Evolutionary conservation across 1,140 invertebrate species (phyloP).

Genomic region (Phenacoccus solenopsis): DNA sequence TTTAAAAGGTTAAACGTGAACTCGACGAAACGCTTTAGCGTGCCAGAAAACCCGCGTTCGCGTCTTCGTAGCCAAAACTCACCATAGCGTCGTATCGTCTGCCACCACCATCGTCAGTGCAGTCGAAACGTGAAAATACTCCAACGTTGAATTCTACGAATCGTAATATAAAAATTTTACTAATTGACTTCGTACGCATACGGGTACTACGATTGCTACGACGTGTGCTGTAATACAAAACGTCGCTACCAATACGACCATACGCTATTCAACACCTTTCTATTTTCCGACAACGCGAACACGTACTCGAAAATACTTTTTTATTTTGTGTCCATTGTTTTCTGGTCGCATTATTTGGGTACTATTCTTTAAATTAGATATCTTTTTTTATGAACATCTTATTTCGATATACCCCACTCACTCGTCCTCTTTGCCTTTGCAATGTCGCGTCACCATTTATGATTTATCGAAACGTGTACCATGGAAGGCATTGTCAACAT

Average conservation of each 20-base stretch:
- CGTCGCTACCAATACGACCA: neutral
- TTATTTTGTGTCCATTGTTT: neutral
- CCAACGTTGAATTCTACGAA: too few relatives aligned
- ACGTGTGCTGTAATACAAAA: neutral
- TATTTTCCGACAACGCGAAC: neutral
- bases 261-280: neutral
- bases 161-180: neutral
- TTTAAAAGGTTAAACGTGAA: neutral
- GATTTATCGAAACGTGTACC: too few relatives aligned
- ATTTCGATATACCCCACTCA: too few relatives aligned
- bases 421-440: too few relatives aligned
- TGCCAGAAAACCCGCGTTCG: neutral
- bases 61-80: neutral
- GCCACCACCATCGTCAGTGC: neutral
- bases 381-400: neutral
- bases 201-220: neutral
- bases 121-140: neutral
- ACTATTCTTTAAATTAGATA: neutral
- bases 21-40: neutral
- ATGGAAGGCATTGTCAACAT: too few relatives aligned
- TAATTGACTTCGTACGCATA: neutral
- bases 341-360: neutral
- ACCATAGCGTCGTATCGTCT: neutral
- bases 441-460: too few relatives aligned
- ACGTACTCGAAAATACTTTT: neutral